Percentiles rank a stretch among this genome's conserved stretches.
Conservation (phyloP, 2,797 vertebrate species). For the Pangasius macronema region DNA sequence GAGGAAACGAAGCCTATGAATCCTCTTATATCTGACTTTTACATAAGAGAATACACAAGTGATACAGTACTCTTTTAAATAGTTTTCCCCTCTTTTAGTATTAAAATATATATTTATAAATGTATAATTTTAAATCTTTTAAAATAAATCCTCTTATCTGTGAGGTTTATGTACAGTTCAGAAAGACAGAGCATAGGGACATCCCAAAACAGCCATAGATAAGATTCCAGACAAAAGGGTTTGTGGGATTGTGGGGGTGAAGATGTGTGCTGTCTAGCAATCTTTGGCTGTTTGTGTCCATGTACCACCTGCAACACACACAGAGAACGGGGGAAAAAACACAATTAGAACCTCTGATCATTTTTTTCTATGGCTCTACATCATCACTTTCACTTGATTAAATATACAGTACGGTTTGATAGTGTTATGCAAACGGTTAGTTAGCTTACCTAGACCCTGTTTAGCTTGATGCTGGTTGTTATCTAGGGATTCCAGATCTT, state of each 20-base stretch:
- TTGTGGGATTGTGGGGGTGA: slow-evolving; percentile 32
- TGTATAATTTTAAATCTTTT: slow-evolving; percentile 65
- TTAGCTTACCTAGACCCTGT: slow-evolving; percentile 72
- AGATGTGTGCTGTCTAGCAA: slow-evolving; percentile 69
- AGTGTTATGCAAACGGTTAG: background rate
- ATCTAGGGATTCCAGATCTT: slow-evolving; percentile 76
- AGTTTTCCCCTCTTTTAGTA: slow-evolving; percentile 83
- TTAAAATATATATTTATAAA: slow-evolving; percentile 78
- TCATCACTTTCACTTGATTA: background rate
- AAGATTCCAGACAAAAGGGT: slow-evolving; percentile 56
- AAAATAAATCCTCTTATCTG: slow-evolving; percentile 77
- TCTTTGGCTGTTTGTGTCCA: slow-evolving; percentile 78
- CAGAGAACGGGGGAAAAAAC: slow-evolving; percentile 25
- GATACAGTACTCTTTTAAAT: slow-evolving; percentile 87
- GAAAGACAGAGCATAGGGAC: slow-evolving; percentile 60
- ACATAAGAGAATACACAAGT: slow-evolving; percentile 81
- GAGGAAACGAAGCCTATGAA: slow-evolving; percentile 63
- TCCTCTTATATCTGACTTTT: slow-evolving; percentile 77
- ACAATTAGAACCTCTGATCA: background rate
- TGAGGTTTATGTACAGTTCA: slow-evolving; percentile 75
- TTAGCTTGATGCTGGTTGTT: slow-evolving; percentile 65
- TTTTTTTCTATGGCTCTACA: background rate
- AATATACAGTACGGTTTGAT: too few relatives aligned
- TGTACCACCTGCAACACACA: slow-evolving; percentile 71
- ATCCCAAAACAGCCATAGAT: slow-evolving; percentile 61